Evolutionary conservation across 2,888 invertebrate genomes (phyloP).

Genomic region (Dastarcus helophoroides): DNA sequence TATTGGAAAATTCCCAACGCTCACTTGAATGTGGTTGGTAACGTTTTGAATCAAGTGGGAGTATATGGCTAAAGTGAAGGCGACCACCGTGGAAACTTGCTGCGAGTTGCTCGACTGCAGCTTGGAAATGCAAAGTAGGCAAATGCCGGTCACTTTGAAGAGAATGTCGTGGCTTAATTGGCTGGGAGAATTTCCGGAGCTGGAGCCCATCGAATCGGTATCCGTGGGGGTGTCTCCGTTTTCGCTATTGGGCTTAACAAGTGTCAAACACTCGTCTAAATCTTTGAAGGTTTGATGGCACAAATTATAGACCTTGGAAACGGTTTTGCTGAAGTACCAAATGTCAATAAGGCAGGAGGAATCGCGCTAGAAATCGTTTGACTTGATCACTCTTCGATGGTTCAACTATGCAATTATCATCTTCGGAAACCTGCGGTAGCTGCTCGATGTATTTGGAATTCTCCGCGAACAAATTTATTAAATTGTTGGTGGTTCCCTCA

Average conservation of each 20-base stretch:
- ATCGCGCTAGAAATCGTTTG: constrained; percentile 41
- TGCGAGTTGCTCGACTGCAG: constrained; percentile 60
- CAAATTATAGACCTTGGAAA: constrained; percentile 51
- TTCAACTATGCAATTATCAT: constrained; percentile 35
- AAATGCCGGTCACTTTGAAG: constrained; percentile 72
- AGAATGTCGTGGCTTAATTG: constrained; percentile 56
- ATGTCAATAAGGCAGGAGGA: constrained; percentile 49
- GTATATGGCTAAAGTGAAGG: constrained; percentile 73
- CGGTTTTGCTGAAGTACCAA: constrained; percentile 53
- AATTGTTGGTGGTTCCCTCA: constrained; percentile 82
- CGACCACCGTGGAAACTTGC: constrained; percentile 72
- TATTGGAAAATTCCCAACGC: constrained; percentile 35
- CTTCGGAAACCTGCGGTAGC: constrained; percentile 30
- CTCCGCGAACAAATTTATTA: constrained; percentile 61
- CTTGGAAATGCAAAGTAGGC: constrained; percentile 69
- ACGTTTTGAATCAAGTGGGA: constrained; percentile 53
- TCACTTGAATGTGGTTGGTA: constrained; percentile 33
- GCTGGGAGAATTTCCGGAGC: constrained; percentile 41
- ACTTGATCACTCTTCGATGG: constrained; percentile 37
- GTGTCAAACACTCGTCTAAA: constrained; percentile 59
- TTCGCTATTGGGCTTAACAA: constrained; percentile 36
- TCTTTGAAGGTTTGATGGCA: constrained; percentile 61
- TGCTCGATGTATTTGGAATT: constrained; percentile 51
- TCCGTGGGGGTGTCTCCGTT: constrained; percentile 44
- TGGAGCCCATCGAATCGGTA: constrained; percentile 41